phyloP scores from a whole-genome alignment of 1,140 invertebrate species.

The Copidosoma floridanum region DNA sequence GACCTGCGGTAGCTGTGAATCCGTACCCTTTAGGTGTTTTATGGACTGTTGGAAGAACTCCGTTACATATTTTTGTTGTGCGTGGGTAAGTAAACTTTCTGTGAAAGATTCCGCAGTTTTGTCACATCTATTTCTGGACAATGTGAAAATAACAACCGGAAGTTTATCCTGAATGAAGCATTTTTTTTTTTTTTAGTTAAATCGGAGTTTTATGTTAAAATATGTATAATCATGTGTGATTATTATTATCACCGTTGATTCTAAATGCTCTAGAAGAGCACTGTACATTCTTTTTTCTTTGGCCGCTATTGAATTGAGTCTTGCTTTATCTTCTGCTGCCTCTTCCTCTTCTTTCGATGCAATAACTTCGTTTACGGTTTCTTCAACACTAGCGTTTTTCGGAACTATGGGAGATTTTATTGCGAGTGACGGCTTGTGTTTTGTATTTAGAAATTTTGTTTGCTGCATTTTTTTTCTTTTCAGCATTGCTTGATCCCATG shows the following conservation, averaged over 20 bases:
- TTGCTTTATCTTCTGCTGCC: conserved; percentile 27
- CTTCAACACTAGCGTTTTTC: conserved; percentile 19
- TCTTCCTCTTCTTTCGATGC: conserved; percentile 15
- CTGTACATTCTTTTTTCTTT: conserved; percentile 84
- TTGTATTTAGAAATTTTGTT: conserved; percentile 15
- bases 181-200: neutral
- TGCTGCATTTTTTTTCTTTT: conserved; percentile 20
- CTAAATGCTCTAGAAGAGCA: conserved; percentile 77
- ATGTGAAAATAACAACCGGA: conserved; percentile 91
- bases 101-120: conserved; percentile 54
- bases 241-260: conserved; percentile 57
- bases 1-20: conserved; percentile 88
- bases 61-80: conserved; percentile 81
- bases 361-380: conserved; percentile 6
- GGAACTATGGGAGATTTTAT: neutral
- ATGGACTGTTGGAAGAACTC: conserved; percentile 83
- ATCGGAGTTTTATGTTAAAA: neutral
- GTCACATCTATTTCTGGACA: conserved; percentile 83
- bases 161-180: conserved; percentile 69
- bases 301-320: conserved; percentile 34
- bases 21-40: conserved; percentile 78
- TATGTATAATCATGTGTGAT: neutral
- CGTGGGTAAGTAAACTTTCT: conserved; percentile 75
- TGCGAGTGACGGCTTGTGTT: conserved; percentile 19
- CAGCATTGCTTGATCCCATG: conserved; percentile 4